phyloP scores from a whole-genome alignment of 1,140 invertebrate genomes.

The Drosophila pachea region DNA sequence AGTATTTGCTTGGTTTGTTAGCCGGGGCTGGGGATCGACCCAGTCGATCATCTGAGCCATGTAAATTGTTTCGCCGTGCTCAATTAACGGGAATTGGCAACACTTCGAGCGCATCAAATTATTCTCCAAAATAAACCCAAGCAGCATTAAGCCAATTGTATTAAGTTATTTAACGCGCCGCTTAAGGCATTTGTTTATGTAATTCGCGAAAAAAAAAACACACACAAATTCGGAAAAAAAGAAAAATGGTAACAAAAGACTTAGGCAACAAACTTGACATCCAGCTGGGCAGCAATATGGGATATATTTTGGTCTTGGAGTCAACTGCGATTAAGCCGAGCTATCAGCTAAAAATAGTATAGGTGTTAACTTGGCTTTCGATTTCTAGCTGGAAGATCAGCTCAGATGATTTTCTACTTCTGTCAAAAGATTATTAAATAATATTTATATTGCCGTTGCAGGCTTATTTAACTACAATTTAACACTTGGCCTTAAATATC shows the following conservation, averaged over 20 bases:
- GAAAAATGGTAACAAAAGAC: slow-evolving; percentile 59
- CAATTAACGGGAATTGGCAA: slow-evolving; percentile 58
- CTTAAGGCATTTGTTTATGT: slow-evolving; percentile 37
- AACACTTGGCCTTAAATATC: neutral
- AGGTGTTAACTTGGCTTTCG: too few species aligned
- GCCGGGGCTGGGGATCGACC: neutral
- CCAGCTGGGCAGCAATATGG: slow-evolving; percentile 2
- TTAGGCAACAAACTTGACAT: slow-evolving; percentile 69
- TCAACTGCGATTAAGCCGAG: too few species aligned
- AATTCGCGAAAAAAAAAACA: slow-evolving; percentile 27
- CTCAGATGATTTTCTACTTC: too few species aligned
- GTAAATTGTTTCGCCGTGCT: slow-evolving; percentile 58
- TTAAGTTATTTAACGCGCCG: slow-evolving; percentile 65
- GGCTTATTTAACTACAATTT: neutral
- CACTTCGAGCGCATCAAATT: slow-evolving; percentile 72
- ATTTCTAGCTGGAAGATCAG: too few species aligned
- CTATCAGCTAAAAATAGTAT: too few species aligned
- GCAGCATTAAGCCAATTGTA: slow-evolving; percentile 57
- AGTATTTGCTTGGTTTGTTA: slow-evolving; percentile 9
- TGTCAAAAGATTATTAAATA: too few species aligned
- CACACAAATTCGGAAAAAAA: neutral
- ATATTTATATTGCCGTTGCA: too few species aligned
- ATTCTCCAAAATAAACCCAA: slow-evolving; percentile 54
- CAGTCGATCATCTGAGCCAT: slow-evolving; percentile 28
- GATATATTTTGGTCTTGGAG: neutral